phyloP scores from a whole-genome alignment of 2,797 vertebrate species.

The Dallia pectoralis region DNA sequence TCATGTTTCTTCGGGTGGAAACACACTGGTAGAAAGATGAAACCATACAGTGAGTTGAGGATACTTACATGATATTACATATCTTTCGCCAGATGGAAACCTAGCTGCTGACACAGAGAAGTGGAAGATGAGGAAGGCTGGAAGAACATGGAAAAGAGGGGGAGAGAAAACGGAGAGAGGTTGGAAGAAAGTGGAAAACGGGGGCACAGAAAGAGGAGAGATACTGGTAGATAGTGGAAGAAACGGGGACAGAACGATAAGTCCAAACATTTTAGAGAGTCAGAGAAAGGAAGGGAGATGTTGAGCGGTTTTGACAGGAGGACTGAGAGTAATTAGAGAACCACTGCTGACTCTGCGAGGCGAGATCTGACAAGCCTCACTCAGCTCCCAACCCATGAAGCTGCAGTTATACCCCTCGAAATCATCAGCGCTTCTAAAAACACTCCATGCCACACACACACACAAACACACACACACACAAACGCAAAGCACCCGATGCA shows the following conservation, averaged over 20 bases:
- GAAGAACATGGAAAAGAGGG: not conserved
- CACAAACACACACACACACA: not conserved
- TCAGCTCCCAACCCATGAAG: slow-evolving; percentile 23
- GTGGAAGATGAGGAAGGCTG: slow-evolving; percentile 2
- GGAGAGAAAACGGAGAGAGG: slow-evolving; percentile 11
- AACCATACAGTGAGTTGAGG: no score
- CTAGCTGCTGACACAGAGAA: not conserved
- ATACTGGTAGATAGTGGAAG: slow-evolving; percentile 2
- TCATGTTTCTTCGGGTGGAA: no score
- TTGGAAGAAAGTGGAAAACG: slow-evolving; percentile 4
- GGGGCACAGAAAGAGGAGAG: not conserved
- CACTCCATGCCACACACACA: slow-evolving; percentile 5
- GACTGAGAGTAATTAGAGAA: slow-evolving; percentile 50
- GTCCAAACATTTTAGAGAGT: not conserved
- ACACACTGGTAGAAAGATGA: no score
- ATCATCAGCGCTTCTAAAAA: slow-evolving; percentile 24
- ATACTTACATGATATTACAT: no score
- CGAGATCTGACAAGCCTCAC: slow-evolving; percentile 35
- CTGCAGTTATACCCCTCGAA: slow-evolving; percentile 35
- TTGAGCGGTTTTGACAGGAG: slow-evolving; percentile 43
- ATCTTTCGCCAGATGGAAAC: no score
- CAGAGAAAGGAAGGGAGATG: not conserved
- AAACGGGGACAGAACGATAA: slow-evolving; percentile 3
- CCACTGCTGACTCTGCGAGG: slow-evolving; percentile 34
- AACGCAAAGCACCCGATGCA: no score